Evolutionary conservation across 2,797 vertebrate species (phyloP).

Genomic region (Sebastiscus albofasciatus): DNA sequence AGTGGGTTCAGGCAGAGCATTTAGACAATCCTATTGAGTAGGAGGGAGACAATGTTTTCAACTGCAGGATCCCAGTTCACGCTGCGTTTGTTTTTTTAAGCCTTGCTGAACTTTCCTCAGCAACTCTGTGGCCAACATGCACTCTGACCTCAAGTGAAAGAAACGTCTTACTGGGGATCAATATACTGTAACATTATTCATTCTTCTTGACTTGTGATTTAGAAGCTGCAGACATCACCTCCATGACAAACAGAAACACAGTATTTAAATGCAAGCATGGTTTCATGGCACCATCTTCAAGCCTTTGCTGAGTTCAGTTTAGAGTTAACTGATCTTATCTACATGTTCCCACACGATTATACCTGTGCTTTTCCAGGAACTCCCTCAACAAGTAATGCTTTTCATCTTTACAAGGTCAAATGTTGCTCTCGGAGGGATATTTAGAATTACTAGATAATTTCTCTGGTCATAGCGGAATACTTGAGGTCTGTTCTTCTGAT

Average conservation of each 20-base stretch:
- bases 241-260: not conserved
- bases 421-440: not conserved
- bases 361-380: not conserved
- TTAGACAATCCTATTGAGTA: not conserved
- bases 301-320: not conserved
- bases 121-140: not conserved
- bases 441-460: not conserved
- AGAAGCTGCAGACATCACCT: not conserved
- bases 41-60: not conserved
- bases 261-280: not conserved
- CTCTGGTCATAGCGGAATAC: not conserved
- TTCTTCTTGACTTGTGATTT: not conserved
- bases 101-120: conserved; percentile 2
- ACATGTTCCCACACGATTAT: not conserved
- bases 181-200: not conserved
- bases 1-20: not conserved
- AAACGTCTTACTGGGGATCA: not conserved
- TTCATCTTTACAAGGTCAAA: not conserved
- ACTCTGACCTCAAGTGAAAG: not conserved
- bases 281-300: not conserved
- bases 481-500: not conserved
- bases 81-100: not conserved
- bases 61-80: not conserved
- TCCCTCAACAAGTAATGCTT: not conserved
- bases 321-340: not conserved